phyloP scores from a whole-genome alignment of 2,113 vertebrate species.

The Actinemys pallida region DNA sequence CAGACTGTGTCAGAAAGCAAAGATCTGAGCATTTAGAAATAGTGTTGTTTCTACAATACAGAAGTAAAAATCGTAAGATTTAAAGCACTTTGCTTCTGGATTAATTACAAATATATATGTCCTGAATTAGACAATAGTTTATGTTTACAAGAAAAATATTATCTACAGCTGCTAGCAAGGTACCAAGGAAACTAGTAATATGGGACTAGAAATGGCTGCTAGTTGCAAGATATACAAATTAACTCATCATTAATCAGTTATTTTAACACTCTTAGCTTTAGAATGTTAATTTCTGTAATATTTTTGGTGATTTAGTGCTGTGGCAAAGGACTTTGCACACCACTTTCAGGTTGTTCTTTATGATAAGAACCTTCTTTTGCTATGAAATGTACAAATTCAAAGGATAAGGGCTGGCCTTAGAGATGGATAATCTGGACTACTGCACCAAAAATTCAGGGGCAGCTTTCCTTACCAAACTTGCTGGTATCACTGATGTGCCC shows the following conservation, averaged over 20 bases:
- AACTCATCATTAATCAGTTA: conserved; percentile 66
- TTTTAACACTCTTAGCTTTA: conserved; percentile 72
- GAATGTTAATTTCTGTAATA: conserved; percentile 74
- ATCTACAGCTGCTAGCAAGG: conserved; percentile 81
- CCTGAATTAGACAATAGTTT: conserved; percentile 79
- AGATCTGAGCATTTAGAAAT: conserved; percentile 67
- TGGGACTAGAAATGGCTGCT: conserved; percentile 75
- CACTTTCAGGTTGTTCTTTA: conserved; percentile 69
- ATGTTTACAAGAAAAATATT: conserved; percentile 80
- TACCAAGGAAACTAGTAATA: conserved; percentile 74
- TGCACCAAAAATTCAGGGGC: conserved; percentile 16
- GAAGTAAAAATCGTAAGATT: conserved; percentile 70
- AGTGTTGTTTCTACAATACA: conserved; percentile 61
- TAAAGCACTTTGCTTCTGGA: conserved; percentile 81
- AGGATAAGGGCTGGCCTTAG: conserved; percentile 22
- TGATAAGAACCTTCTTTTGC: conserved; percentile 65
- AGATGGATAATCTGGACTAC: neutral
- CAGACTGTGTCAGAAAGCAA: conserved; percentile 66
- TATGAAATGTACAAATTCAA: conserved; percentile 56
- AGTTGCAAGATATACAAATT: conserved; percentile 71
- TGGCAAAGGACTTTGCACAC: conserved; percentile 73
- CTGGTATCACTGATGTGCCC: neutral
- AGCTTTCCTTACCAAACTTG: conserved; percentile 6
- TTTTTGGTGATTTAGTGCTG: conserved; percentile 64
- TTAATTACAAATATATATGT: conserved; percentile 72